Evolutionary conservation across 2,888 invertebrate species (phyloP).

Genomic region (Oeneis ivallda): DNA sequence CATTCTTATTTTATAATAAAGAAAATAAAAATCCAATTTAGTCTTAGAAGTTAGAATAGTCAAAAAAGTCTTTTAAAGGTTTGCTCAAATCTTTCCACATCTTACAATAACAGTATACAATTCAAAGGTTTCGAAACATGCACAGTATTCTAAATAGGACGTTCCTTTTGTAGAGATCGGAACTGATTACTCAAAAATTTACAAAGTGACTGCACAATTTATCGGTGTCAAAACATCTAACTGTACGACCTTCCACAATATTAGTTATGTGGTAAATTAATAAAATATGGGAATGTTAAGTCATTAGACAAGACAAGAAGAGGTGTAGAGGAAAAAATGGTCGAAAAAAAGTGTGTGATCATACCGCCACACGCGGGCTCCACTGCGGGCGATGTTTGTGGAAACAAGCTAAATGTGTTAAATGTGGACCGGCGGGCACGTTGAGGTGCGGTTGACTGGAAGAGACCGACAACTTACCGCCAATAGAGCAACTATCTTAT

Average conservation of each 20-base stretch:
- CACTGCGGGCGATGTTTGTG: conserved; percentile 61
- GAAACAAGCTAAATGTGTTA: conserved; percentile 76
- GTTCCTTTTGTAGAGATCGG: conserved; percentile 25
- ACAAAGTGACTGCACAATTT: conserved; percentile 42
- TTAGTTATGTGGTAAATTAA: conserved; percentile 65
- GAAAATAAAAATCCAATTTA: conserved; percentile 19
- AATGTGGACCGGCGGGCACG: conserved; percentile 57
- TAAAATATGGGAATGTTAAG: conserved; percentile 74
- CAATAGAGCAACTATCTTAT: conserved; percentile 29
- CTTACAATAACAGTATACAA: conserved; percentile 20
- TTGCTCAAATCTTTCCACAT: conserved; percentile 21
- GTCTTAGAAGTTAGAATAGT: neutral
- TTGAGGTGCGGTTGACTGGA: conserved; percentile 44
- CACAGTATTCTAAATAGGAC: conserved; percentile 10
- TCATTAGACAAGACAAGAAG: conserved; percentile 72
- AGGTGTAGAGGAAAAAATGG: conserved; percentile 62
- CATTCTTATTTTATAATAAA: conserved; percentile 17
- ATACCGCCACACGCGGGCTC: conserved; percentile 61
- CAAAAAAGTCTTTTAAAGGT: conserved; percentile 12
- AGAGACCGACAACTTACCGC: conserved; percentile 39
- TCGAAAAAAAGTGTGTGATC: conserved; percentile 67
- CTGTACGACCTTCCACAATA: conserved; percentile 57
- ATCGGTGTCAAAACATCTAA: conserved; percentile 62
- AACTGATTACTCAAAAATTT: conserved; percentile 33
- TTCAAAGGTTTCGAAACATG: conserved; percentile 22